These are phyloP conservation scores for Encarsia formosa DNA, from an alignment of 2,888 invertebrate species.

Conservation along the genomic window DNA sequence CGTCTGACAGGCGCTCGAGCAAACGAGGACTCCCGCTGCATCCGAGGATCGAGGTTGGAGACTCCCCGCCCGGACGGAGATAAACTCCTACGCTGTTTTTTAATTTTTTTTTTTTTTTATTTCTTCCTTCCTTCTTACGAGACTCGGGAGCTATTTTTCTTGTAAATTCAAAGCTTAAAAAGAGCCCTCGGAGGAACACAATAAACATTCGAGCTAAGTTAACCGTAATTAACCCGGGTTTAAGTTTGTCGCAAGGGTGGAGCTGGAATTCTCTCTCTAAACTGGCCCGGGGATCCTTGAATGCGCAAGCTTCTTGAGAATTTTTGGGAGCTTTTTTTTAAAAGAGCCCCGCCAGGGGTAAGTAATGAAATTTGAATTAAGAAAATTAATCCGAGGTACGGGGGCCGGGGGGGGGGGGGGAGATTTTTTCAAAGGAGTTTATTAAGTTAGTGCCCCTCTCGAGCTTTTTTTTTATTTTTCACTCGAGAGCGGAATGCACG, in stretches of 20 bases:
- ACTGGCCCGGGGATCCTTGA: no score
- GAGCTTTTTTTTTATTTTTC: constrained; percentile 23
- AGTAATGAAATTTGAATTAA: constrained; percentile 23
- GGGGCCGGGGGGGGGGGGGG: not conserved
- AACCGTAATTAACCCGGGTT: no score
- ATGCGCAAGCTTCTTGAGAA: no score
- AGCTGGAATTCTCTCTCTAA: no score
- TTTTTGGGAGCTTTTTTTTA: no score
- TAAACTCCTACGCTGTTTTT: not conserved
- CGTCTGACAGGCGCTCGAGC: constrained; percentile 12
- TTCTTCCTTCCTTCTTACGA: not conserved
- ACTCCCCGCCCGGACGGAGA: not conserved
- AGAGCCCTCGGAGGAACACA: no score
- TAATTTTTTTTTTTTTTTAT: not conserved
- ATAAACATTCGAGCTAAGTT: no score
- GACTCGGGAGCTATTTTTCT: not conserved
- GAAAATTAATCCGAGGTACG: constrained; percentile 26
- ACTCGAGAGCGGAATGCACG: no score
- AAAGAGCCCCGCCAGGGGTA: not conserved
- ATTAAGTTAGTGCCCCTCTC: constrained; percentile 17
- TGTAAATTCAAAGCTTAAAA: no score
- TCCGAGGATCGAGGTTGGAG: constrained; percentile 9
- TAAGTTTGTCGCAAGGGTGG: no score
- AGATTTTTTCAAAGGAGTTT: constrained; percentile 11
- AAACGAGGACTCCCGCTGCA: not conserved